These are phyloP conservation scores for Sinocyclocheilus maitianheensis DNA, from an alignment of 2,113 vertebrate species.

Conservation along the genomic window DNA sequence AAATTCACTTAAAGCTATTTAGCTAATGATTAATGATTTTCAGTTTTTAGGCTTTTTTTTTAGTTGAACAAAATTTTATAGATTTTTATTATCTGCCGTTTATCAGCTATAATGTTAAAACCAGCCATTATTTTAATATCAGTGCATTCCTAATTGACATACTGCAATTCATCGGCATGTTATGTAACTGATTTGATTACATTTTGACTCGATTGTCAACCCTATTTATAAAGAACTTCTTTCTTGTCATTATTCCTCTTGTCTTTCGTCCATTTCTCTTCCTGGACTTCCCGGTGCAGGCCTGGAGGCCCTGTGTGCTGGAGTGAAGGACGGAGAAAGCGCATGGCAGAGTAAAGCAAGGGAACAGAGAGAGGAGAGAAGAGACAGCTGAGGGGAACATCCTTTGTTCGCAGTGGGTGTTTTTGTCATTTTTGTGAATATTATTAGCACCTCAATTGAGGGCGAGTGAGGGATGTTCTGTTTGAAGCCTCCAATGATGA, in stretches of 20 bases:
- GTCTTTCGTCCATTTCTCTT: background rate
- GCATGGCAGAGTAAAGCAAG: constrained; percentile 10
- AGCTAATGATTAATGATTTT: background rate
- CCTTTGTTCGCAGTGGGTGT: constrained; percentile 44
- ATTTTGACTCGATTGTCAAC: background rate
- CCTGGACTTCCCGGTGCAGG: constrained; percentile 7
- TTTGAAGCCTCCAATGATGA: constrained; percentile 25
- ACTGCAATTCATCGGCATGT: background rate
- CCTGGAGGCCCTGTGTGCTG: constrained; percentile 24
- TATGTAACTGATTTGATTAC: background rate
- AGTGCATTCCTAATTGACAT: background rate
- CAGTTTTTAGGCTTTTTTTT: background rate
- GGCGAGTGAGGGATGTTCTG: constrained; percentile 28
- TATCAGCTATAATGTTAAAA: background rate
- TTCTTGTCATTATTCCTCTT: constrained; percentile 8
- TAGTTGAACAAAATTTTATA: background rate
- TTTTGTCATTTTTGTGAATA: constrained; percentile 45
- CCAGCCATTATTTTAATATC: background rate
- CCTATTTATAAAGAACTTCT: background rate
- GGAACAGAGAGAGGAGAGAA: constrained; percentile 4
- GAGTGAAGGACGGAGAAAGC: constrained; percentile 42
- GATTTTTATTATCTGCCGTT: background rate
- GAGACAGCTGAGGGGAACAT: constrained; percentile 20
- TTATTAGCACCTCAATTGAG: constrained; percentile 51
- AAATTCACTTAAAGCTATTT: background rate